Base-by-base conservation (phyloP, 2,113 vertebrate genomes). In the Geococcyx californianus region DNA sequence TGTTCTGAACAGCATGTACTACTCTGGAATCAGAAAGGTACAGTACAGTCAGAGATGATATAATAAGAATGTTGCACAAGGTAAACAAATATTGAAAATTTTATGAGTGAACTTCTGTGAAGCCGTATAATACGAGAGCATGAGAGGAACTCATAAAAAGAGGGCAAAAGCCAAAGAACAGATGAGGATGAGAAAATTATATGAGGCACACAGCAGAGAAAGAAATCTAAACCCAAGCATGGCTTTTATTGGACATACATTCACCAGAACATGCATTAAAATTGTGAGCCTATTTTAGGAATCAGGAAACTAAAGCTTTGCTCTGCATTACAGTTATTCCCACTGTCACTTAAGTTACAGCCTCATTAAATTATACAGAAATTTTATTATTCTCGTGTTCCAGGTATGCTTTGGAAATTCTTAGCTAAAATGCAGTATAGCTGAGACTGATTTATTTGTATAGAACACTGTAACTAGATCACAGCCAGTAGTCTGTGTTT, bases 81-180 rank as follows among this genome's bases (percentile, higher is more conserved):
- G 90, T 94, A 97, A 93, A 92, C 74, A 97, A 97, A 91, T 56
- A 89, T 34, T 95, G 93, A 94, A 77, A 29, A 45, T 44, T 96
- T 96, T 97, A 96, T 91, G 92, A 93, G 81, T 58, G 81, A 95
- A 86, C 83, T 95, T 82, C n/a, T 11, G 40, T 83, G 79, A 80
- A 34, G 72, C 79, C 40, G 38, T 81, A 34, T 59, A 85, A 88
- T 24, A 20, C 9, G 49, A 20, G 82, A 88, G 75, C 23, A 5
- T 77, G 78, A 93, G 52, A 95, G 51, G 40, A 92, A 76, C 94
- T 97, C 94, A 89, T 63, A 67, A 92, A 84, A 82, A 67, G 58
- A 97, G 88, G 91, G 89, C 95, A 93, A 92, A 96, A 84, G 90
- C 34, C 81, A 34, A 72, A 84, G 59, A 85, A 72, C 49, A 91